Percentiles rank a stretch among this genome's conserved stretches.
These are phyloP conservation scores for Phalanger gymnotis DNA, from an alignment of 2,797 vertebrate species.

Conservation along the genomic window DNA sequence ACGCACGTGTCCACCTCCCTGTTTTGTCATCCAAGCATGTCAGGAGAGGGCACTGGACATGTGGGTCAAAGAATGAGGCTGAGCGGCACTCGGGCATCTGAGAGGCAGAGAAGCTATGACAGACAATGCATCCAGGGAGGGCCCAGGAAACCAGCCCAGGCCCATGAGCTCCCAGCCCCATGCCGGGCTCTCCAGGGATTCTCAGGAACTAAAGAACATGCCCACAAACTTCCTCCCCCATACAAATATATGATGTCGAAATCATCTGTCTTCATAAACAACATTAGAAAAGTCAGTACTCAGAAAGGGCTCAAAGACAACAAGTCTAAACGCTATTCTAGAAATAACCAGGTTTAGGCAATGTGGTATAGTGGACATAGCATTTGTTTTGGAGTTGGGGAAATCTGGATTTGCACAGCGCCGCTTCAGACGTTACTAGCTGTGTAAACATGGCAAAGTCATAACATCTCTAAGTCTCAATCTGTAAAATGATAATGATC, in stretches of 20 bases:
- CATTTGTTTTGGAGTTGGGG: background rate
- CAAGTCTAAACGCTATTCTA: background rate
- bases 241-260: background rate
- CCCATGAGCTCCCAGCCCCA: background rate
- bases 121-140: background rate
- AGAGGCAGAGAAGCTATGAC: background rate
- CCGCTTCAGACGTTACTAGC: background rate
- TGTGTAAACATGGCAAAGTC: background rate
- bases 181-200: background rate
- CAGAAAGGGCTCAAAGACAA: background rate
- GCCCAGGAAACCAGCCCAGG: background rate
- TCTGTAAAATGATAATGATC: background rate
- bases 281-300: background rate
- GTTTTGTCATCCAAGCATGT: conserved; percentile 35
- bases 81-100: background rate
- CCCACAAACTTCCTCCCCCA: background rate
- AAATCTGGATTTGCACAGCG: background rate
- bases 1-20: conserved; percentile 56
- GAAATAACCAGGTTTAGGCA: background rate
- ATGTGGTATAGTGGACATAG: background rate
- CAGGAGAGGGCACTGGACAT: background rate
- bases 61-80: conserved; percentile 1
- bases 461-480: background rate
- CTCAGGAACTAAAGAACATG: background rate
- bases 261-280: background rate